Conservation (phyloP, 2,888 invertebrate genomes). For the Acholoe squamosa region DNA sequence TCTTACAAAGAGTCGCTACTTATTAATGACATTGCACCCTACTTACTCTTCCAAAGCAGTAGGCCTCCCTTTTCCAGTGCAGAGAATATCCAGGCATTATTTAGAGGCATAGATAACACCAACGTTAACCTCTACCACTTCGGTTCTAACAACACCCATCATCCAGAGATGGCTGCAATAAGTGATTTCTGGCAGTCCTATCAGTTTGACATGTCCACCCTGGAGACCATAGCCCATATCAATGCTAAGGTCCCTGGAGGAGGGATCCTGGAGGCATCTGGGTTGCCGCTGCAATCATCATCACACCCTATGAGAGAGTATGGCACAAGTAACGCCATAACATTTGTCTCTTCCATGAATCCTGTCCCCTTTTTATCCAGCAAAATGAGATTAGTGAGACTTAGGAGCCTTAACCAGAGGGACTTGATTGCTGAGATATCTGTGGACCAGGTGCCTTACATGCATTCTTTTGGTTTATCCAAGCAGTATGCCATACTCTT, state of each 20-base stretch:
- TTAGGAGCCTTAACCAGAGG: constrained; percentile 73
- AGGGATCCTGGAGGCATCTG: constrained; percentile 63
- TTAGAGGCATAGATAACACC: constrained; percentile 80
- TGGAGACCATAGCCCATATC: constrained; percentile 71
- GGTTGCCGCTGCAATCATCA: constrained; percentile 77
- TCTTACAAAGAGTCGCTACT: constrained; percentile 74
- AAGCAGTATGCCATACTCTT: constrained; percentile 76
- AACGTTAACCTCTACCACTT: constrained; percentile 78
- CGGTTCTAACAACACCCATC: constrained; percentile 64
- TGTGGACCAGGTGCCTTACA: constrained; percentile 77
- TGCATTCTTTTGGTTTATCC: constrained; percentile 80
- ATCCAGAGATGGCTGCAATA: constrained; percentile 72
- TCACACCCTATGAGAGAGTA: constrained; percentile 79
- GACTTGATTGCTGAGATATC: constrained; percentile 75
- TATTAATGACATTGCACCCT: constrained; percentile 75
- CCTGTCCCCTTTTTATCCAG: constrained; percentile 73
- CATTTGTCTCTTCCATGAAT: constrained; percentile 76
- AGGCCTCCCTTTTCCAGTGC: constrained; percentile 74
- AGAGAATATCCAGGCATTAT: constrained; percentile 74
- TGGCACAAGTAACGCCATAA: constrained; percentile 74
- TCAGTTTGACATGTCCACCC: constrained; percentile 70
- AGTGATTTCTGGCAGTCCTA: constrained; percentile 80
- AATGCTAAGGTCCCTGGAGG: constrained; percentile 67
- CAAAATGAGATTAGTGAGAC: constrained; percentile 74
- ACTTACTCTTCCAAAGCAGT: constrained; percentile 77